These are phyloP conservation scores for Artibeus jamaicensis DNA, from an alignment of 2,797 vertebrate species.

Conservation along the genomic window DNA sequence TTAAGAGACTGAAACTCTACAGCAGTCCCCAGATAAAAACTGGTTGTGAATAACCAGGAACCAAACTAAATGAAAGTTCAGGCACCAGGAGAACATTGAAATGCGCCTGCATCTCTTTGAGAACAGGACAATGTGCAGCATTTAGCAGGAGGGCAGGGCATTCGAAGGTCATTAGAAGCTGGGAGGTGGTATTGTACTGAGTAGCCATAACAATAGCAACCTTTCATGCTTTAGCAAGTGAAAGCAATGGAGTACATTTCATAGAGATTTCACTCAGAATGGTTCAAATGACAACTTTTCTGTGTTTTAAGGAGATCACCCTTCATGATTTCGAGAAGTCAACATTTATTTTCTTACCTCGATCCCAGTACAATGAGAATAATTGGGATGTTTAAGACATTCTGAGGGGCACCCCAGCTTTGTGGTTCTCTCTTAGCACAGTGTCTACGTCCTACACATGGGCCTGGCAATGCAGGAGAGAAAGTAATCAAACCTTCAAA, in stretches of 20 bases:
- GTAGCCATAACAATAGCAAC: not conserved
- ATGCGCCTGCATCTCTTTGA: accelerated
- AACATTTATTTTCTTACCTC: not conserved
- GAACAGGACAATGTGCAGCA: not conserved
- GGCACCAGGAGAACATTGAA: accelerated
- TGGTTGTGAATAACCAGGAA: not conserved
- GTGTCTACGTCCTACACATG: accelerated
- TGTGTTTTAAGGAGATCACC: not conserved
- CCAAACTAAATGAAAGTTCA: not conserved
- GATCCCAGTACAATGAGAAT: not conserved
- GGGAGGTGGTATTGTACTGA: not conserved
- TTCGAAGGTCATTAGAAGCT: not conserved
- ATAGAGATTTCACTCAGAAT: not conserved
- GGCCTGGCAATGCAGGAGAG: not conserved
- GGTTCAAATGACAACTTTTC: not conserved
- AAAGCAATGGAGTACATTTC: not conserved
- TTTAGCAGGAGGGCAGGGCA: not conserved
- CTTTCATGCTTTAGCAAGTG: not conserved
- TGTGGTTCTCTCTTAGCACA: not conserved
- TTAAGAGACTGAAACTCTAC: not conserved
- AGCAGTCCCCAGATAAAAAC: not conserved
- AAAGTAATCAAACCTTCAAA: not conserved
- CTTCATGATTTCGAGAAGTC: not conserved
- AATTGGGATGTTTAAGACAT: not conserved
- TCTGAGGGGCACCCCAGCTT: not conserved